These are phyloP conservation scores for Cladorhizidae sp. DNA, from an alignment of 37 sponge, comb jelly and placozoan genomes.

Conservation along the genomic window DNA sequence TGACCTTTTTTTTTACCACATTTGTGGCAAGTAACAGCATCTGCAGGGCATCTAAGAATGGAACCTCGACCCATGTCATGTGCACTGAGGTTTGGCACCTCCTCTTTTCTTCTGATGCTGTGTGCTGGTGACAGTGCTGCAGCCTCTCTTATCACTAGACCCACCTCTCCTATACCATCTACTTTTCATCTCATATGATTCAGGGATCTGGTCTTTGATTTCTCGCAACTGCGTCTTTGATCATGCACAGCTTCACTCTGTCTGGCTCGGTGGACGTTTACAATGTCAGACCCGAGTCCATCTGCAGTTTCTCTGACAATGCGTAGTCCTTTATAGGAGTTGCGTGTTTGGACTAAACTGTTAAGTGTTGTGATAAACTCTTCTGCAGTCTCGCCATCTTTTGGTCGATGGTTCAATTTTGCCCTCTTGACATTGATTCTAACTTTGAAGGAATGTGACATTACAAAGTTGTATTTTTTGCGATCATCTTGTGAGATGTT, in stretches of 20 bases:
- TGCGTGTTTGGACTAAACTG: slow-evolving; percentile 10
- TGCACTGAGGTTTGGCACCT: too few species aligned
- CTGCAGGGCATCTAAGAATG: too few species aligned
- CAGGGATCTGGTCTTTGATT: too few species aligned
- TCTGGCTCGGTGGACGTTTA: slow-evolving; percentile 8
- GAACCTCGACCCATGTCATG: too few species aligned
- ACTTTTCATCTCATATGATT: too few species aligned
- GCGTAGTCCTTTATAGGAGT: background rate
- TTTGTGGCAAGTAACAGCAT: too few species aligned
- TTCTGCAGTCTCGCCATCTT: slow-evolving; percentile 10
- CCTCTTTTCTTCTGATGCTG: too few species aligned
- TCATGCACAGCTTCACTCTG: slow-evolving; percentile 18
- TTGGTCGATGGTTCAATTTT: slow-evolving; percentile 8
- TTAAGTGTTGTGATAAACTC: slow-evolving; percentile 12
- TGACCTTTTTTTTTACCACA: too few species aligned
- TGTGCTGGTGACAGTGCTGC: too few species aligned
- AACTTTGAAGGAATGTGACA: slow-evolving; percentile 13
- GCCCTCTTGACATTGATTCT: slow-evolving; percentile 13
- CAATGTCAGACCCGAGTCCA: slow-evolving; percentile 19
- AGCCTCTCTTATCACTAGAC: too few species aligned
- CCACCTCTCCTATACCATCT: too few species aligned
- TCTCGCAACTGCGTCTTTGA: background rate
- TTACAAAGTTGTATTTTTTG: slow-evolving; percentile 1
- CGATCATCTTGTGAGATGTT: background rate
- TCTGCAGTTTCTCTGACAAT: slow-evolving; percentile 8